Evolutionary conservation across 1,140 invertebrate species (phyloP).

Genomic region (Palaemon carinicauda): DNA sequence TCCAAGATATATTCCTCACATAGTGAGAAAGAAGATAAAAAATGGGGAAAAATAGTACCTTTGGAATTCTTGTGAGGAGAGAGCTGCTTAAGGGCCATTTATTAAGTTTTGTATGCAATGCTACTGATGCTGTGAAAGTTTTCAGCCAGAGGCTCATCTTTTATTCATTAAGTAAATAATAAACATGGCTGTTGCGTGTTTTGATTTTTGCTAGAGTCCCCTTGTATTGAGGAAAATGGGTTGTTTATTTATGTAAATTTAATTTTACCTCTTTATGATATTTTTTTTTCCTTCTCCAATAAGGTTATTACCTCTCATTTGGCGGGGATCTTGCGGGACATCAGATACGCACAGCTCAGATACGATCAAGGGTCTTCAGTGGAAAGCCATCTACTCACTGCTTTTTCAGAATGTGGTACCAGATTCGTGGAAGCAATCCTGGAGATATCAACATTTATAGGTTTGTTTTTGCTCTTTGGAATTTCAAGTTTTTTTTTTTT

Average conservation of each 20-base stretch:
- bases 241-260: too few species aligned
- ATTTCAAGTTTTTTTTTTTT: neutral
- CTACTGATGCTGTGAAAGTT: too few species aligned
- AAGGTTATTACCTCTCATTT: constrained; percentile 28
- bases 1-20: too few species aligned
- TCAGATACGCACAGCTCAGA: neutral
- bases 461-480: neutral
- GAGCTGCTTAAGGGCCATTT: too few species aligned
- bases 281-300: neutral
- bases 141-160: too few species aligned
- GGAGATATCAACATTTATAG: constrained; percentile 33
- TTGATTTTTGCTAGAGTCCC: neutral
- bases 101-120: too few species aligned
- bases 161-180: too few species aligned
- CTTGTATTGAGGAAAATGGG: too few species aligned
- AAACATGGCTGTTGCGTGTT: neutral
- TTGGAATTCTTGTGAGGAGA: too few species aligned
- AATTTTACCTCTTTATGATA: too few species aligned
- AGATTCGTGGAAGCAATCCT: constrained; percentile 4
- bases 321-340: neutral
- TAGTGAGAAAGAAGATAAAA: too few species aligned
- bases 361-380: constrained; percentile 5
- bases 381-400: constrained; percentile 10
- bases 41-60: too few species aligned
- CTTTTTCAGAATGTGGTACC: constrained; percentile 46